Evolutionary conservation across 2,113 vertebrate species (phyloP).

Genomic region (Misgurnus anguillicaudatus): DNA sequence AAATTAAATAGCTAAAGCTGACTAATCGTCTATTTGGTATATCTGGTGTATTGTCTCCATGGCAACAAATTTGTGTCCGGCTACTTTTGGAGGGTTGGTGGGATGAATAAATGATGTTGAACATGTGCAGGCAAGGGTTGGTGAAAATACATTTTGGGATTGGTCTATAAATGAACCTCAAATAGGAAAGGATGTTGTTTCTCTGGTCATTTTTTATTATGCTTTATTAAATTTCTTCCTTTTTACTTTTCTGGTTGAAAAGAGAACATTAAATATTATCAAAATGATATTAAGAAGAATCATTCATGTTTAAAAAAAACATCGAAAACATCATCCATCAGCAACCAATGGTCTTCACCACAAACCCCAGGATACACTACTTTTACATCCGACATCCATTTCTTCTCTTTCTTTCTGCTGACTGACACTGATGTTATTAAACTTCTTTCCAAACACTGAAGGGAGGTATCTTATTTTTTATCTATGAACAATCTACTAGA

Average conservation of each 20-base stretch:
- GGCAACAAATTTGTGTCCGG: neutral
- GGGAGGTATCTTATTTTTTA: too few relatives aligned
- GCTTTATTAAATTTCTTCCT: neutral
- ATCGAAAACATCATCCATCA: too few relatives aligned
- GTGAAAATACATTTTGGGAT: neutral
- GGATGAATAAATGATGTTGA: neutral
- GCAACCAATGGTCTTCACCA: too few relatives aligned
- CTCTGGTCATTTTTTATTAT: neutral
- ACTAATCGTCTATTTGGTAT: neutral
- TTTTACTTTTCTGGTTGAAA: neutral
- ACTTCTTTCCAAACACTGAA: too few relatives aligned
- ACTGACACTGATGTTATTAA: too few relatives aligned
- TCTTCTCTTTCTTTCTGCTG: too few relatives aligned
- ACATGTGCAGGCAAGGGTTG: neutral
- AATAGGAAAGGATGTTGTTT: conserved; percentile 2
- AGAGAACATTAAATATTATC: neutral
- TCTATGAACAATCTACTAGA: too few relatives aligned
- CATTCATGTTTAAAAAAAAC: too few relatives aligned
- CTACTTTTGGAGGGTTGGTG: neutral
- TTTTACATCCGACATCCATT: too few relatives aligned
- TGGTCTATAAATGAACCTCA: conserved; percentile 1
- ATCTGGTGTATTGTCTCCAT: conserved; percentile 23
- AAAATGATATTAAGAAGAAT: neutral
- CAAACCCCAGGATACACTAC: too few relatives aligned
- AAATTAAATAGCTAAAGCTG: neutral